phyloP scores from a whole-genome alignment of 2,797 vertebrate genomes.

The Eurystomus glaucurus region DNA sequence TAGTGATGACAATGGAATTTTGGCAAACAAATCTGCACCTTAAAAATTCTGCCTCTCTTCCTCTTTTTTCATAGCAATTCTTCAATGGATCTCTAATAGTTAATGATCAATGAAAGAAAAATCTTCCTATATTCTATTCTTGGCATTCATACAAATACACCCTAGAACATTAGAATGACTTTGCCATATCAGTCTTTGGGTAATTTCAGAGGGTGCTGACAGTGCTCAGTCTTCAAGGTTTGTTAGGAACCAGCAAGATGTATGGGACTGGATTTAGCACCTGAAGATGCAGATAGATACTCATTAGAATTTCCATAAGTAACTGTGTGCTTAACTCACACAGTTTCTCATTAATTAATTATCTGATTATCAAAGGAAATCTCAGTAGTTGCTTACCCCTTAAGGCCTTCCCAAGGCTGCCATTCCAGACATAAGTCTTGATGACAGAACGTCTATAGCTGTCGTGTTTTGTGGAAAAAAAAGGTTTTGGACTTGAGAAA shows the following conservation, averaged over 20 bases:
- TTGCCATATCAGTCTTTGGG: neutral
- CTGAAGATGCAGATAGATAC: neutral
- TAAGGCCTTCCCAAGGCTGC: neutral
- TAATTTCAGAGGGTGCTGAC: slow-evolving; percentile 5
- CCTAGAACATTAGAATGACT: neutral
- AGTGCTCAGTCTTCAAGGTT: neutral
- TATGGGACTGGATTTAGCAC: neutral
- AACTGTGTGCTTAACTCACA: neutral
- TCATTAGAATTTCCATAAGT: neutral
- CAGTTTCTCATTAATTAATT: neutral
- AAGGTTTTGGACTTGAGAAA: neutral
- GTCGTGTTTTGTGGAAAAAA: neutral
- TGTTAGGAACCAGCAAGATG: slow-evolving; percentile 15
- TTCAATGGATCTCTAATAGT: neutral
- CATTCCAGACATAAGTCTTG: neutral
- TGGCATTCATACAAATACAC: neutral
- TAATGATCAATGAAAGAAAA: neutral
- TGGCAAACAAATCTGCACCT: neutral
- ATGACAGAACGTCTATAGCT: neutral
- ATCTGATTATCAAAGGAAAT: slow-evolving; percentile 5
- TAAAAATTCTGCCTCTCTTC: neutral
- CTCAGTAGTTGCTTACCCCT: neutral
- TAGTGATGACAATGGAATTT: neutral
- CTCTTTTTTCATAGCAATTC: neutral
- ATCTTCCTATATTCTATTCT: neutral